Base-by-base conservation (phyloP, 2,797 vertebrate species). In the Brotula barbata region DNA sequence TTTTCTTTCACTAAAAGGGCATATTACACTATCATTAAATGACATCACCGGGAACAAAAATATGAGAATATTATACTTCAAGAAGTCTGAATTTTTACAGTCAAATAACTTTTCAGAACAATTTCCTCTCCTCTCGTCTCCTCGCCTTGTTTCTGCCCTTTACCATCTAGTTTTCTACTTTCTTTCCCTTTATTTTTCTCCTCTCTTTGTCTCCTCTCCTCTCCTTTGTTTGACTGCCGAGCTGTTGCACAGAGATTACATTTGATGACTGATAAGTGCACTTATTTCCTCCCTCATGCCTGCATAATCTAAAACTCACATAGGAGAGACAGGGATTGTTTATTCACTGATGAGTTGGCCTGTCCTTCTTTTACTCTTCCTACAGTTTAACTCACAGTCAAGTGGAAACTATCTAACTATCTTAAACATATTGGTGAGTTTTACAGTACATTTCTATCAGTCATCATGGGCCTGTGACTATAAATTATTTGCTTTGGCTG, bases 201-300 rank as follows among this genome's bases (percentile, higher is more conserved):
- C 15, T 62, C 33, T 13, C 11, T 1, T 5, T 31, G 31, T 15
- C 15, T 13, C 3, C 14, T 22, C 9, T 5, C 49, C 46, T 36
- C 0, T 77, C 55, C 68, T n/a, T n/a, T n/a, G n/a, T n/a, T n/a
- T n/a, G 89, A 90, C 87, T 49, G 91, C 90, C 80, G 91, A 87
- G 21, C 43, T 70, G 15, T 89, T 92, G 71, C 89, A 92, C 1
- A 90, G 83, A 64, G 91, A 93, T 89, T 92, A 92, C 85, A 88
- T 90, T 72, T 93, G 41, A 83, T 70, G 52, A 58, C 45, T 79
- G 84, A 46, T 67, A 79, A 65, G 44, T 61, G 42, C 70, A 77
- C 80, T 77, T 62, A 84, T 75, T 81, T 80, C 77, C 67, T 59
- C 75, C 70, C 81, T 84, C 78, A 80, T 72, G 60, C 64, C 59